Evolutionary conservation across 2,797 vertebrate species (phyloP).

Genomic region (Chloroceryle amazona): DNA sequence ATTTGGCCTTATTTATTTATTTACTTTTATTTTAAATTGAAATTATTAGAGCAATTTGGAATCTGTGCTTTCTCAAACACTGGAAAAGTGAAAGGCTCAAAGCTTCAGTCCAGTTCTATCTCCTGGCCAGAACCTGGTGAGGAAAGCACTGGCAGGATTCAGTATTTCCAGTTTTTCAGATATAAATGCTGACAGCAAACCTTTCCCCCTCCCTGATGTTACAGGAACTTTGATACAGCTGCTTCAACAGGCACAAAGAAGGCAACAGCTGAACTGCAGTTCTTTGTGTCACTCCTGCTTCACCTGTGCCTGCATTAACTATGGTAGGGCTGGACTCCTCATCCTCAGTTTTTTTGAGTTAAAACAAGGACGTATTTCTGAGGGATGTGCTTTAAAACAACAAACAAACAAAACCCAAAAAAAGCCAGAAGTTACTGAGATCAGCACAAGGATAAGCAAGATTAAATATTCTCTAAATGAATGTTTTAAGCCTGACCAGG

Average conservation of each 20-base stretch:
- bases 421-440: not conserved
- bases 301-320: not conserved
- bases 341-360: not conserved
- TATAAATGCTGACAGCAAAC: not conserved
- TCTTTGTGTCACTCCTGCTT: not conserved
- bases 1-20: not conserved
- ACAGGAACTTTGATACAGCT: not conserved
- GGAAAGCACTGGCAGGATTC: not conserved
- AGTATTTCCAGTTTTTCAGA: not conserved
- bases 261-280: not conserved
- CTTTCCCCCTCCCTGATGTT: rapidly evolving
- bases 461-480: not conserved
- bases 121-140: not conserved
- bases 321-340: not conserved
- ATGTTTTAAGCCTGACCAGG: not conserved
- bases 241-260: not conserved
- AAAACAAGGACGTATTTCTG: not conserved
- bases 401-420: not conserved
- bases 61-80: not conserved
- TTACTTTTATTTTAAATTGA: not conserved
- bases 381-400: not conserved
- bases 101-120: not conserved
- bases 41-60: not conserved
- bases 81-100: not conserved
- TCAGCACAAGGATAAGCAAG: not conserved